Percentiles rank a stretch among this genome's conserved stretches.
phyloP scores from a whole-genome alignment of 2,888 invertebrate genomes.

The Tachina grossa region DNA sequence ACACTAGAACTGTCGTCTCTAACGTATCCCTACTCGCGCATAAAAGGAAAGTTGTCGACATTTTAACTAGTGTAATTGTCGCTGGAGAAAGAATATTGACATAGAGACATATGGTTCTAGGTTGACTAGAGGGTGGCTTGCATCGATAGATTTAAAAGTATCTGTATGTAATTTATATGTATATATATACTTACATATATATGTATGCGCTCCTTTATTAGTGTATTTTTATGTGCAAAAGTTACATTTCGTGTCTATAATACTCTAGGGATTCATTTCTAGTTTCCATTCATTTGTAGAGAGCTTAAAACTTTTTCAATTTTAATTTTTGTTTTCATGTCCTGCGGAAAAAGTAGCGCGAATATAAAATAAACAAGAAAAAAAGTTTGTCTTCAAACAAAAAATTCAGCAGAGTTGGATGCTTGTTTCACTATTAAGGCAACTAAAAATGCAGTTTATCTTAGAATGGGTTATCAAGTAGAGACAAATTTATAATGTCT shows the following conservation, averaged over 20 bases:
- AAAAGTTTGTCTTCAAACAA: not conserved
- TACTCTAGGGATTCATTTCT: constrained; percentile 48
- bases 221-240: not conserved
- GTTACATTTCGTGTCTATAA: constrained; percentile 49
- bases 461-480: no score
- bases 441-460: not conserved
- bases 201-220: not conserved
- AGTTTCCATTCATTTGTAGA: constrained; percentile 55
- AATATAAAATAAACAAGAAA: constrained; percentile 14
- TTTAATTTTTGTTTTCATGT: constrained; percentile 60
- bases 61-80: no score
- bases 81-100: no score
- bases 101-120: no score
- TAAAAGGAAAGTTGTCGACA: no score
- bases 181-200: not conserved
- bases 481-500: no score
- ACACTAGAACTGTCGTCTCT: no score
- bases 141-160: not conserved
- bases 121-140: no score
- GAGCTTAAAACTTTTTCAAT: constrained; percentile 70
- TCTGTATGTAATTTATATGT: not conserved
- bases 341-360: constrained; percentile 17
- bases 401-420: not conserved
- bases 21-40: no score
- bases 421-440: not conserved